Base-by-base conservation (phyloP, 2,113 vertebrate species). In the Dendrocopos noguchii region DNA sequence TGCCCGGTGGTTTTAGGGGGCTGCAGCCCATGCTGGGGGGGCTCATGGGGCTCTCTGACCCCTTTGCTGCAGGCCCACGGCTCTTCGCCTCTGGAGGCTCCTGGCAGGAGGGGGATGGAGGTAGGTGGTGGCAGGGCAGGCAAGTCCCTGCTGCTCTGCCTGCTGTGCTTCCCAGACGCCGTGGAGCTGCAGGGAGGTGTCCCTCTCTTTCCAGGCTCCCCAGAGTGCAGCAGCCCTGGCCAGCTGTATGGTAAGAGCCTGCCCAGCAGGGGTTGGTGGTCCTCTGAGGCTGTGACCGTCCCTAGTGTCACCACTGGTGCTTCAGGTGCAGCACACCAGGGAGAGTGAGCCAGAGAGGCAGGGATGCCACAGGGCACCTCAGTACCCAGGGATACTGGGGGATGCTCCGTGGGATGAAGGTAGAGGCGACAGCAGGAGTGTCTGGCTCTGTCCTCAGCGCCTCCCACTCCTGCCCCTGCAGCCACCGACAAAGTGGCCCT, bases 401-500 rank as follows among this genome's bases (percentile, higher is more conserved):
- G 39, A 39, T 10, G 12, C 39, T 12, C 77, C 24, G 8, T 7
- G 33, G 31, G 25, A 28, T 79, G 80, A 52, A 67, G 36, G 44
- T 6, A 19, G 28, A 1, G 3, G 47, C 39, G 74, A 80, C 53
- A 57, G 44, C 61, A 47, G 59, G 59, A 61, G 17, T 3, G 0
- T 64, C 59, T 68, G 2, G 3, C 47, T 36, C 34, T 0, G 0
- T 18, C 22, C 53, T 61, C 55, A 81, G 5, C 10, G 1, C 27
- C 56, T 82, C 21, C 11, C 7, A 67, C 81, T 89, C 60, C 56
- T 0, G 0, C 74, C 44, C 61, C 10, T 9, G 79, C 85, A 99
- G 98, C 98, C 81, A 98, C 98, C 12, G 98, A 98, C 95, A 99
- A 99, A 97, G 98, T 99, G 36, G 98, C 98, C 1, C 98, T 99